Evolutionary conservation across 2,888 invertebrate species (phyloP), one percentile per base, ranked within the genome.

Genomic region (Pterostichus madidus): DNA sequence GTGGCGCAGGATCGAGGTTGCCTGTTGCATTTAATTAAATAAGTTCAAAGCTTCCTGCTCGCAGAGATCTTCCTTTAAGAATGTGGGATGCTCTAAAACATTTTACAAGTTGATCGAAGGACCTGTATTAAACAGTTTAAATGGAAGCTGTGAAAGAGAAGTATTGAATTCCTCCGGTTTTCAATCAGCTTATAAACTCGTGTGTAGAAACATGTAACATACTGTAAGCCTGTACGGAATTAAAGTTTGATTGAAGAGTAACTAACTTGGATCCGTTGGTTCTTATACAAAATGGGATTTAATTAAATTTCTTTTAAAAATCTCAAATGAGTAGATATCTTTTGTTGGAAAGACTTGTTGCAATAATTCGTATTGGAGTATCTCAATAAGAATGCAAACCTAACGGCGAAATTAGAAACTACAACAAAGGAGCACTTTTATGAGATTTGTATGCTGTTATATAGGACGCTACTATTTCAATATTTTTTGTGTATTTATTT

Each of bases 71-170:
- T 15, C 52, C 78, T 78, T 56, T 78, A 78, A 78, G 78, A 78
- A 78, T 56, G 78, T 78, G 44, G 24, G 39, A 39, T 44, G 78
- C 56, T 56, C 53, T 77, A 78, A 56, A 78, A 78, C 78, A 78
- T 78, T 78, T 78, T 78, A 56, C 78, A 78, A 78, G 78, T 78
- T 78, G 61, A 78, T 78, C 59, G 78, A 78, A 78, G 78, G 61
- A 61, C 78, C 78, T 46, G 78, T 11, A 78, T 78, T 78, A 78
- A 78, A 35, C 39, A 59, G 78, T 78, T 59, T 76, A 52, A 76
- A 56, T 76, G 53, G 56, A 32, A 56, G 39, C 76, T 56, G 8
- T 31, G 76, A 76, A 76, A 76, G 56, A 46, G 53, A 17, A 2
- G 75, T 76, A 76, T 76, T 76, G 76, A 76, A 76, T 76, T 76